These are phyloP conservation scores for Pseudococcus viburni DNA, from an alignment of 2,888 invertebrate genomes.

Conservation along the genomic window DNA sequence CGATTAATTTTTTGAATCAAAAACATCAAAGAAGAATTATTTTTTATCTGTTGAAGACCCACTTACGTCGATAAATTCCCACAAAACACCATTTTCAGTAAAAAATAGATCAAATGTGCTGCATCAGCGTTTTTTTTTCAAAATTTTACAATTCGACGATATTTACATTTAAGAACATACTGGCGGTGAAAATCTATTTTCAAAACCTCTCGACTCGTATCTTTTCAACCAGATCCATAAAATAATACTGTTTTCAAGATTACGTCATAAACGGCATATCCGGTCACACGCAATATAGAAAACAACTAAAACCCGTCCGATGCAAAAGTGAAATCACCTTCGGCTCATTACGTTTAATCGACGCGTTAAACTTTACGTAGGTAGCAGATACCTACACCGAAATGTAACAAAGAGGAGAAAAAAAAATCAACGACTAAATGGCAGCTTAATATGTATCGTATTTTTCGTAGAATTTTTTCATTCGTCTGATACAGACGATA, in stretches of 20 bases:
- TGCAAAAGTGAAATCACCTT: not conserved
- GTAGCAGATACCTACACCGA: not conserved
- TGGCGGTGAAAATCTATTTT: not conserved
- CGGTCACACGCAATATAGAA: not conserved
- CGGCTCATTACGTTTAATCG: not conserved
- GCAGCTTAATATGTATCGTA: not conserved
- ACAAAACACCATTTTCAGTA: too few relatives aligned
- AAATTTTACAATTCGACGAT: not conserved
- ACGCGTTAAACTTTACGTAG: not conserved
- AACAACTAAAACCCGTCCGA: not conserved
- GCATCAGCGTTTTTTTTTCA: too few relatives aligned
- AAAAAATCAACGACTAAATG: not conserved
- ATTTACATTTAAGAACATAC: too few relatives aligned
- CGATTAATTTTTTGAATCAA: too few relatives aligned
- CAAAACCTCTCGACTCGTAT: not conserved
- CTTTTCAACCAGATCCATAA: not conserved
- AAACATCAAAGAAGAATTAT: too few relatives aligned
- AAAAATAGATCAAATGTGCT: too few relatives aligned
- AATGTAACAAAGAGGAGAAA: too few relatives aligned
- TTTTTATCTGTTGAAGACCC: too few relatives aligned
- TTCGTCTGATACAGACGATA: constrained; percentile 17
- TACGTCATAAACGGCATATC: not conserved
- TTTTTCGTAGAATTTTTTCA: not conserved
- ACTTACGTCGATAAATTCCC: too few relatives aligned
- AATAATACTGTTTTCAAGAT: not conserved